These are phyloP conservation scores for Aphyosemion australe DNA, from an alignment of 2,113 vertebrate genomes.

Conservation along the genomic window DNA sequence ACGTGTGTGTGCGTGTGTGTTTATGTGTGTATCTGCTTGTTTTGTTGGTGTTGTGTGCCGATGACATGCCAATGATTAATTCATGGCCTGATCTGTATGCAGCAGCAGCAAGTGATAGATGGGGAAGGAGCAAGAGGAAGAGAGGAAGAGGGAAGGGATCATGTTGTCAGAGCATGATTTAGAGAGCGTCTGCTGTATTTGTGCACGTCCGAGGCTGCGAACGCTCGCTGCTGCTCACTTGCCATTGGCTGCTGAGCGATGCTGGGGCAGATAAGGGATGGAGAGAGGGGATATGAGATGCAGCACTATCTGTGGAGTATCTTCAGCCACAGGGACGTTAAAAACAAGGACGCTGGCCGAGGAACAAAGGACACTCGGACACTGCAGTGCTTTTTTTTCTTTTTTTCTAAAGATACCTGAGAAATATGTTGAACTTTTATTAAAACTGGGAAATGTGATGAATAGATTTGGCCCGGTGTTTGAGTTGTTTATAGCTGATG, in stretches of 20 bases:
- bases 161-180: slow-evolving; percentile 71
- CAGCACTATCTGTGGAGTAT: slow-evolving; percentile 60
- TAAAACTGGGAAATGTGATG: slow-evolving; percentile 55
- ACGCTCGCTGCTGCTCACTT: slow-evolving; percentile 36
- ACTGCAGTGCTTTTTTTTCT: slow-evolving; percentile 1
- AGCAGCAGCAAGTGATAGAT: slow-evolving; percentile 53
- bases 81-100: slow-evolving; percentile 76
- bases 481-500: slow-evolving; percentile 31
- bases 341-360: slow-evolving; percentile 59
- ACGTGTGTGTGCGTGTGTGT: slow-evolving; percentile 21
- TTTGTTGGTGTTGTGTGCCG: slow-evolving; percentile 58
- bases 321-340: slow-evolving; percentile 49
- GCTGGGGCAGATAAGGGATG: slow-evolving; percentile 44
- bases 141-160: slow-evolving; percentile 45
- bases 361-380: slow-evolving; percentile 56
- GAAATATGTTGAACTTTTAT: slow-evolving; percentile 60
- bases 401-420: slow-evolving; percentile 38
- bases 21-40: slow-evolving; percentile 40
- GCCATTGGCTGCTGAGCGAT: slow-evolving; percentile 61
- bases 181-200: slow-evolving; percentile 54
- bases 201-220: slow-evolving; percentile 24
- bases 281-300: slow-evolving; percentile 69
- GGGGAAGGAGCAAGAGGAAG: slow-evolving; percentile 28
- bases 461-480: slow-evolving; percentile 44
- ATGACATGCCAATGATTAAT: slow-evolving; percentile 77